Conservation (phyloP, 2,113 vertebrate species). For the Callorhinus ursinus region DNA sequence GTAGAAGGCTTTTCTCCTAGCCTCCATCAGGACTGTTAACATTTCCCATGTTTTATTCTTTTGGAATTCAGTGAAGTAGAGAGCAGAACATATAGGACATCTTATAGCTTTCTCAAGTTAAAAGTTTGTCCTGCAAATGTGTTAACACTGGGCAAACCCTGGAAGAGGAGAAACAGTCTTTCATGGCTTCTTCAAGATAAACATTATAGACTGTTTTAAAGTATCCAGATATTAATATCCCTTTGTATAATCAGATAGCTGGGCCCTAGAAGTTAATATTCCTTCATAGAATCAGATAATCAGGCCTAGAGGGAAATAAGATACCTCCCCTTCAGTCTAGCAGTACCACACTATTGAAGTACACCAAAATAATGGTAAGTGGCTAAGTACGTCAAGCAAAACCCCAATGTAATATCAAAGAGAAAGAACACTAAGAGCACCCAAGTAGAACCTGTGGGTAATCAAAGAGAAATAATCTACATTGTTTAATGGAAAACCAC, state of each 20-base stretch:
- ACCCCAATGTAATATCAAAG: neutral
- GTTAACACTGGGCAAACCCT: neutral
- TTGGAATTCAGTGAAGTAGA: neutral
- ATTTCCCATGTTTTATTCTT: neutral
- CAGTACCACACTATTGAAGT: neutral
- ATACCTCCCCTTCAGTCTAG: neutral
- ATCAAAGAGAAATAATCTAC: conserved; percentile 19
- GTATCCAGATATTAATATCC: neutral
- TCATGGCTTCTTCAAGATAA: neutral
- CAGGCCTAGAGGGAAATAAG: neutral
- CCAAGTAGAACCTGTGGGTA: neutral
- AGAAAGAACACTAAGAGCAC: neutral
- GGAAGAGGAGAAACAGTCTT: neutral
- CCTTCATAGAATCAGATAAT: neutral
- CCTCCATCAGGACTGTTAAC: neutral
- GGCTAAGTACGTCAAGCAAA: neutral
- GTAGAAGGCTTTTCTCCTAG: neutral
- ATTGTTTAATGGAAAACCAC: neutral
- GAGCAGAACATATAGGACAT: neutral
- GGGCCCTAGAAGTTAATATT: neutral
- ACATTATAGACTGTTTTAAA: neutral
- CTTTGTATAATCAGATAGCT: neutral
- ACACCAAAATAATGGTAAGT: neutral
- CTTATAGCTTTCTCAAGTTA: neutral
- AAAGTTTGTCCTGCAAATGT: neutral